phyloP scores from a whole-genome alignment of 2,113 vertebrate species.

The Syngnathus scovelli region DNA sequence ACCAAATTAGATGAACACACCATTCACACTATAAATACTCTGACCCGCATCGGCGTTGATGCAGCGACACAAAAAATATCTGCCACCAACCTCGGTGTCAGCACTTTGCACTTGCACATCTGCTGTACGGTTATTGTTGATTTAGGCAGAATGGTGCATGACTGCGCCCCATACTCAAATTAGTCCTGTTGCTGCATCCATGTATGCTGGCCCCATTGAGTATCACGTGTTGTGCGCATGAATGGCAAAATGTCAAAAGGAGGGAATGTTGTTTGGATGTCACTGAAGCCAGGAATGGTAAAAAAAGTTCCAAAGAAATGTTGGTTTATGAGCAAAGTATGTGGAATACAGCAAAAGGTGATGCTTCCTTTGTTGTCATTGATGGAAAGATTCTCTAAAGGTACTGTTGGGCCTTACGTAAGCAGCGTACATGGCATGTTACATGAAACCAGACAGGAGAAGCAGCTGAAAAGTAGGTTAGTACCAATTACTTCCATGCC shows the following conservation, averaged over 20 bases:
- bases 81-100: slow-evolving; percentile 43
- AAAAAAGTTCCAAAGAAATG: neutral
- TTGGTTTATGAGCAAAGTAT: neutral
- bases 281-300: slow-evolving; percentile 24
- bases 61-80: slow-evolving; percentile 25
- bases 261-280: slow-evolving; percentile 45
- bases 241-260: slow-evolving; percentile 39
- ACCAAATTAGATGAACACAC: slow-evolving; percentile 41
- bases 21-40: slow-evolving; percentile 58
- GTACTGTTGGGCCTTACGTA: slow-evolving; percentile 17
- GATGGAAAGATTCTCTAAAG: slow-evolving; percentile 4
- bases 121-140: slow-evolving; percentile 50
- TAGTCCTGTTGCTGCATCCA: neutral
- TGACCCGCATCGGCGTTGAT: slow-evolving; percentile 40
- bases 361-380: neutral
- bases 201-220: slow-evolving; percentile 27
- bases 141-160: slow-evolving; percentile 39
- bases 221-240: slow-evolving; percentile 34
- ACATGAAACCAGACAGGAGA: slow-evolving; percentile 14
- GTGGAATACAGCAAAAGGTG: neutral
- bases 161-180: slow-evolving; percentile 24
- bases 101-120: slow-evolving; percentile 48
- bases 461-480: slow-evolving; percentile 44
- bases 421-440: slow-evolving; percentile 22
- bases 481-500: slow-evolving; percentile 42